A percentile compares a stretch with the other conserved stretches of the same genome.
Evolutionary conservation across 2,888 invertebrate genomes (phyloP).

Genomic region (Acronicta aceris): DNA sequence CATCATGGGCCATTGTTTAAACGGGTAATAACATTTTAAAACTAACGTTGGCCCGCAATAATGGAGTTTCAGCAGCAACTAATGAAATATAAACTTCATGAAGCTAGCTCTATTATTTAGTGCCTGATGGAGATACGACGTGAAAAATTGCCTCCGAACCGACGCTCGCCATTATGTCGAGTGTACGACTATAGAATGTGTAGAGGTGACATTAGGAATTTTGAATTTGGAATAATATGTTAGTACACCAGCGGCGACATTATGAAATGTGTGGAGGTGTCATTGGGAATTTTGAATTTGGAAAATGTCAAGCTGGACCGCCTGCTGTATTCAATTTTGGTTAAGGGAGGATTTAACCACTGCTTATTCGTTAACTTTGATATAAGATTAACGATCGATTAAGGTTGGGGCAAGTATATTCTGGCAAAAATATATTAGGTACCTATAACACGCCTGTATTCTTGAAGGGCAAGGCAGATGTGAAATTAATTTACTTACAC

Average conservation of each 20-base stretch:
- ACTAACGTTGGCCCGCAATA: conserved; percentile 37
- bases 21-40: conserved; percentile 34
- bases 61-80: conserved; percentile 67
- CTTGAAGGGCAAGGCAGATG: too few relatives aligned
- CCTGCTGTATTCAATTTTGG: too few relatives aligned
- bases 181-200: conserved; percentile 9
- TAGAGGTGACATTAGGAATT: conserved; percentile 44
- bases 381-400: too few relatives aligned
- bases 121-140: conserved; percentile 60
- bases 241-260: conserved; percentile 24
- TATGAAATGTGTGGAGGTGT: conserved; percentile 43
- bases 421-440: too few relatives aligned
- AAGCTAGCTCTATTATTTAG: conserved; percentile 64
- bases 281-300: conserved; percentile 7
- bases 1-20: conserved; percentile 23
- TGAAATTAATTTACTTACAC: too few relatives aligned
- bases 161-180: conserved; percentile 45
- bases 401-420: too few relatives aligned
- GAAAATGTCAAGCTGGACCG: too few relatives aligned
- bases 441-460: too few relatives aligned
- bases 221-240: not conserved
- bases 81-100: conserved; percentile 74
- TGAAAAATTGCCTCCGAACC: conserved; percentile 65
- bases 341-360: too few relatives aligned
- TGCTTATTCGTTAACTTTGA: too few relatives aligned